These are phyloP conservation scores for Aurelia sp. DNA, from an alignment of 30 jellyfish, hydroid and myxozoan genomes.

Conservation along the genomic window DNA sequence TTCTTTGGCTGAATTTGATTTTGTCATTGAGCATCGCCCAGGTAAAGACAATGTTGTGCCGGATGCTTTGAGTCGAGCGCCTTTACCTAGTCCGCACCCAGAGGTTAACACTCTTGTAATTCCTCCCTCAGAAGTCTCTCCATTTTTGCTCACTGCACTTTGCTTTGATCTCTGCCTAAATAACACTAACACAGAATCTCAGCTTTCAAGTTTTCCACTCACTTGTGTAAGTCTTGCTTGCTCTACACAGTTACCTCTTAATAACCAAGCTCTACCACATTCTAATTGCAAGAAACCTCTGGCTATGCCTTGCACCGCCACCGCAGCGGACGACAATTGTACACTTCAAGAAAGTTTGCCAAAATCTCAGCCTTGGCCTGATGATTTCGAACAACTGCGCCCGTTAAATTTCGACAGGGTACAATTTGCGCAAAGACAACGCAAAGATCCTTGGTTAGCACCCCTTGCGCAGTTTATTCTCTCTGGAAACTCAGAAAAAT, in stretches of 20 bases:
- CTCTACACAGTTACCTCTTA: not conserved
- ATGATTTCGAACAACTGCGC: not conserved
- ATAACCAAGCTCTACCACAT: not conserved
- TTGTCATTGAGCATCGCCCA: too few species aligned
- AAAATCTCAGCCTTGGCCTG: not conserved
- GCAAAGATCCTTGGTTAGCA: not conserved
- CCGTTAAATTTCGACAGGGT: not conserved
- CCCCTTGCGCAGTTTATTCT: not conserved
- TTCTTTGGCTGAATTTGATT: too few species aligned
- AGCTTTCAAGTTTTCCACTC: not conserved
- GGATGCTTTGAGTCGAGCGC: not conserved
- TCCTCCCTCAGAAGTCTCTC: not conserved
- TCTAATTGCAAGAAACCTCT: not conserved
- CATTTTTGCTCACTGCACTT: not conserved
- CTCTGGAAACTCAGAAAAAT: not conserved
- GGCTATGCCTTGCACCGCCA: not conserved
- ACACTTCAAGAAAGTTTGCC: not conserved
- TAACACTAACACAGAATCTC: not conserved
- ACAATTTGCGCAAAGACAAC: conserved; percentile 3
- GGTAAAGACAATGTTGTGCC: too few species aligned
- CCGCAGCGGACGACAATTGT: not conserved
- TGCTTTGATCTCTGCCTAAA: not conserved
- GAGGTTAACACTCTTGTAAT: conserved; percentile 5
- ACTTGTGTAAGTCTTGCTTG: conserved; percentile 2
- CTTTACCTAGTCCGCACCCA: conserved; percentile 15